Evolutionary conservation across 2,888 invertebrate species (phyloP), one percentile per base, ranked within the genome.

Genomic region (Chironomus tentans): DNA sequence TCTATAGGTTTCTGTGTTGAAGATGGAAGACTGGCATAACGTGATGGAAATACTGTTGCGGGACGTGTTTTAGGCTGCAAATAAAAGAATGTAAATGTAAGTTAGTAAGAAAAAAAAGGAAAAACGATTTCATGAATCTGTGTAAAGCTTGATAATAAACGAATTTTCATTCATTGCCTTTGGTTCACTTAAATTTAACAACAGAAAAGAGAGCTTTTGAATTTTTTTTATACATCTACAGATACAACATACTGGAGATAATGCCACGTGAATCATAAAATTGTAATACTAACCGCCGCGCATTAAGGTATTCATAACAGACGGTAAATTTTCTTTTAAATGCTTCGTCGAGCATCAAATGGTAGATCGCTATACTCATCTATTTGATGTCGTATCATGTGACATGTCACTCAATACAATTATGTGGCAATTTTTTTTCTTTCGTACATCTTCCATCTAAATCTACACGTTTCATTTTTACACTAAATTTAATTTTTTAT

Each of bases 21-120:
- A 77, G 84, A 83, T 69, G 84, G 84, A 80, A 84, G 81, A 81
- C 84, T 84, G 61, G 84, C 83, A 79, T 84, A 84, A 79, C 82
- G 84, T 72, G 83, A 82, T 79, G 82, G 83, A 78, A 80, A 80
- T 76, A 80, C 80, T 78, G 73, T 79, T 76, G 81, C 79, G 62
- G 82, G 80, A 78, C 84, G 81, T 78, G 81, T 81, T 80, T 84
- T 84, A 77, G 84, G 84, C 84, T 84, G 76, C 4, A 79, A 78
- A 73, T 68, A 68, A 62, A 77, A 13, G 24, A n/a, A 50, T 50
- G 15, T 50, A 50, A n/a, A 50, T 50, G 15, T 3, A n/a, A n/a
- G 1, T 15, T n/a, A n/a, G 48, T n/a, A 48, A 50, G 15, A 15
- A 50, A 28, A 28, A 4, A 28, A 48, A 50, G 15, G 50, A 50